Evolutionary conservation across 2,797 vertebrate genomes (phyloP), one percentile per base, ranked within the genome.

Genomic region (Momotus momota): DNA sequence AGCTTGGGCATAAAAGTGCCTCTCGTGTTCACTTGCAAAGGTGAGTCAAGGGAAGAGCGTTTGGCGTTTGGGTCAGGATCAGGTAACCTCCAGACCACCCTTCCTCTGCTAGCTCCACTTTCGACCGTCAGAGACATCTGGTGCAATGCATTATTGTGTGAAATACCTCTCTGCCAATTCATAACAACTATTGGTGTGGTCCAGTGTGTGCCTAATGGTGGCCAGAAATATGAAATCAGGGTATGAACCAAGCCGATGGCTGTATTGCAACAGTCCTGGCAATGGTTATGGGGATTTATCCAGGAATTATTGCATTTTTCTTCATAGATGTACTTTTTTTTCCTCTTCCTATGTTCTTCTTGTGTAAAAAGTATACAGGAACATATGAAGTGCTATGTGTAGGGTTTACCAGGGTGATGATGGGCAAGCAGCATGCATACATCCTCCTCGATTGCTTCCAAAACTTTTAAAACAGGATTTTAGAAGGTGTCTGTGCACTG

Each of bases 171-270:
- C 1, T 26, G 10, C 3, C n/a, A 35, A 0, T 51, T 51, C 8
- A 2, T 51, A 41, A 8, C 17, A 5, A 2, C 22, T 55, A 0
- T 16, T 80, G 64, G 25, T 10, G 1, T 14, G n/a, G n/a, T 52
- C 22, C 49, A 22, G 8, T 5, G 31, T 18, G 9, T 64, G 33
- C 29, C 62, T 18, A 6, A 0, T 2, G 2, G 21, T 81, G 26
- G 38, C 29, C 48, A 29, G n/a, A 45, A 71, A 10, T 33, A 3
- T 8, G 33, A 12, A 22, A 33, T 65, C 7, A 38, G n/a, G 35
- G 16, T 66, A 8, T 19, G 33, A 78, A 26, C 54, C 27, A 15
- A n/a, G 54, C 31, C 52, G 65, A 16, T 51, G 52, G 41, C 38
- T 79, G 0, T 7, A n/a, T 57, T 70, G 35, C 45, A n/a, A 0